Evolutionary conservation across 1,140 invertebrate species (phyloP).

Genomic region (Sinonovacula constricta): DNA sequence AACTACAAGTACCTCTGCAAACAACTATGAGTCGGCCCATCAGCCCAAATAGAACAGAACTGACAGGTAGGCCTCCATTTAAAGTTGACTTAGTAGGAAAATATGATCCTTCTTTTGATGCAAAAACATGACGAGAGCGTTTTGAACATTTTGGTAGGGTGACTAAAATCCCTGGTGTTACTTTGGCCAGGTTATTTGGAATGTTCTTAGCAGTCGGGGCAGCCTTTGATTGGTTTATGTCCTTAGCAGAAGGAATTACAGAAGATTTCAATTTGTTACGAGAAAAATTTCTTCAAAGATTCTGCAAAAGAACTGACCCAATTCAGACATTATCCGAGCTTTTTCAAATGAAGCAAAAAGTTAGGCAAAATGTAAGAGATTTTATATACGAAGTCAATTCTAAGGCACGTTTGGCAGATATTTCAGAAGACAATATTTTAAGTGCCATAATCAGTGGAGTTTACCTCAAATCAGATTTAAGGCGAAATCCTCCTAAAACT

Average conservation of each 20-base stretch:
- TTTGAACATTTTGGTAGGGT: constrained; percentile 8
- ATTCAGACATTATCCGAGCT: not conserved
- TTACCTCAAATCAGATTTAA: not conserved
- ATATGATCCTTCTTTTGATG: constrained; percentile 5
- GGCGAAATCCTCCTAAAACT: not conserved
- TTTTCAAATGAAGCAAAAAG: not conserved
- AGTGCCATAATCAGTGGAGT: not conserved
- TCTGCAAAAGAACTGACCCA: not conserved
- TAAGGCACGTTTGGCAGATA: not conserved
- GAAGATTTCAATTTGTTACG: not conserved
- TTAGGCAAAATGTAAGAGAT: not conserved
- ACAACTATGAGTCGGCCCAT: no score
- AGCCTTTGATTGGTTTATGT: constrained; percentile 11
- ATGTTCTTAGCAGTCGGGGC: constrained; percentile 2
- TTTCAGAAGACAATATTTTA: not conserved
- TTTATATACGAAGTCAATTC: constrained; percentile 4
- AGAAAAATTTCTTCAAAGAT: constrained; percentile 22
- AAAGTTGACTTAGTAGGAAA: constrained; percentile 17
- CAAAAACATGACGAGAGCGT: not conserved
- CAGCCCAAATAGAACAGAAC: not conserved
- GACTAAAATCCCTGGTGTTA: not conserved
- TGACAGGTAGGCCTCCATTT: constrained; percentile 30
- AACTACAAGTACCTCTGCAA: not conserved
- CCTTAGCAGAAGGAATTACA: not conserved
- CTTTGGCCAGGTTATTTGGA: not conserved